Evolutionary conservation across 2,113 vertebrate genomes (phyloP).

Genomic region (Helogale parvula): DNA sequence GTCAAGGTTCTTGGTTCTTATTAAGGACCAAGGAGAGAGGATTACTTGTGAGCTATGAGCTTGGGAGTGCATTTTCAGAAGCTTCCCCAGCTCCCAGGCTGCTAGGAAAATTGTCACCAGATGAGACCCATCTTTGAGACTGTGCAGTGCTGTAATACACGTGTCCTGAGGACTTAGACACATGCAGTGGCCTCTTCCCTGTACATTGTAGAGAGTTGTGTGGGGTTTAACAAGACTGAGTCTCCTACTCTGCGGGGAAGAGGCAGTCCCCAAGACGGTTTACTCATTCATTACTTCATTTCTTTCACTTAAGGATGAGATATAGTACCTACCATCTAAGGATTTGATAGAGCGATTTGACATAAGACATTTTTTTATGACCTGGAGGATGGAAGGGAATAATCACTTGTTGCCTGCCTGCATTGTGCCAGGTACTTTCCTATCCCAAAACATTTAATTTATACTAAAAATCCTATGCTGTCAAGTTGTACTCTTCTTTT

Average conservation of each 20-base stretch:
- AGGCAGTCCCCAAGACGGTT: background rate
- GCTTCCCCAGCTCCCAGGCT: background rate
- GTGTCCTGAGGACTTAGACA: background rate
- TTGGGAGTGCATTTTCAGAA: background rate
- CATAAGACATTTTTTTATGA: background rate
- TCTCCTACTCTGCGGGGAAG: background rate
- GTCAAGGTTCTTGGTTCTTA: background rate
- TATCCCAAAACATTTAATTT: background rate
- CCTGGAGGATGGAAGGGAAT: background rate
- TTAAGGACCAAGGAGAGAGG: background rate
- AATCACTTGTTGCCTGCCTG: background rate
- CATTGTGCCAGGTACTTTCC: background rate
- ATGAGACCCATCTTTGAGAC: background rate
- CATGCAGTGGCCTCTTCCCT: rapidly evolving
- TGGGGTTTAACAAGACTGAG: background rate
- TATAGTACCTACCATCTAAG: background rate
- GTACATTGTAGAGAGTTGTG: background rate
- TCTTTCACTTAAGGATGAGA: background rate
- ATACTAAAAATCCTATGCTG: background rate
- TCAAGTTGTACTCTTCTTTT: slow-evolving; percentile 40
- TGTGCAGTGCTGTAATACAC: background rate
- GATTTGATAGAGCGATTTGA: background rate
- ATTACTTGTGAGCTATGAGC: too few species aligned
- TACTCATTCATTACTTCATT: background rate
- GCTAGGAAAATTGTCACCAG: background rate